These are phyloP conservation scores for Electrona antarctica DNA, from an alignment of 2,113 vertebrate species.

Conservation along the genomic window DNA sequence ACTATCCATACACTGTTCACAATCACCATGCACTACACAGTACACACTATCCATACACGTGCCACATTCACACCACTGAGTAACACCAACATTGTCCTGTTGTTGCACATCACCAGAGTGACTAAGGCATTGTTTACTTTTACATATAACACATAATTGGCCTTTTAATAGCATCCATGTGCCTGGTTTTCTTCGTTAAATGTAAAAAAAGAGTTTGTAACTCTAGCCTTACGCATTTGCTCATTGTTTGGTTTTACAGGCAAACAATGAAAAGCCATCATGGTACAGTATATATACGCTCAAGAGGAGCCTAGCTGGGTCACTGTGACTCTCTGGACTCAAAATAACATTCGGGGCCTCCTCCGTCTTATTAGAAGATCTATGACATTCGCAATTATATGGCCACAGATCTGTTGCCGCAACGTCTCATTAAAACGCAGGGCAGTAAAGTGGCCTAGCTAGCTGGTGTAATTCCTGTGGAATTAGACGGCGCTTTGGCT, in stretches of 20 bases:
- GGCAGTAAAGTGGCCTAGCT: conserved; percentile 29
- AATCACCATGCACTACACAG: no score
- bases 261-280: conserved; percentile 28
- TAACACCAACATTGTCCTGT: conserved; percentile 50
- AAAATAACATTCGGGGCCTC: conserved; percentile 47
- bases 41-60: conserved; percentile 35
- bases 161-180: conserved; percentile 47
- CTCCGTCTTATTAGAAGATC: conserved; percentile 55
- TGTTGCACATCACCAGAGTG: conserved; percentile 46
- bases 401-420: conserved; percentile 56
- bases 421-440: conserved; percentile 61
- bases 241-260: conserved; percentile 31
- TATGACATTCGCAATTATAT: conserved; percentile 65
- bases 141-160: conserved; percentile 30
- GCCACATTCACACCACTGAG: conserved; percentile 54
- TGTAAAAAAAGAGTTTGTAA: not conserved
- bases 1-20: not conserved
- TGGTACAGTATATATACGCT: conserved; percentile 3
- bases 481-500: conserved; percentile 54
- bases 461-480: conserved; percentile 53
- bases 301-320: conserved; percentile 11
- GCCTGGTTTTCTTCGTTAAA: conserved; percentile 23
- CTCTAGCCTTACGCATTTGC: conserved; percentile 29
- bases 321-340: not conserved
- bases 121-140: conserved; percentile 19